These are phyloP conservation scores for Gambelia wislizenii DNA, from an alignment of 2,797 vertebrate genomes.

Conservation along the genomic window DNA sequence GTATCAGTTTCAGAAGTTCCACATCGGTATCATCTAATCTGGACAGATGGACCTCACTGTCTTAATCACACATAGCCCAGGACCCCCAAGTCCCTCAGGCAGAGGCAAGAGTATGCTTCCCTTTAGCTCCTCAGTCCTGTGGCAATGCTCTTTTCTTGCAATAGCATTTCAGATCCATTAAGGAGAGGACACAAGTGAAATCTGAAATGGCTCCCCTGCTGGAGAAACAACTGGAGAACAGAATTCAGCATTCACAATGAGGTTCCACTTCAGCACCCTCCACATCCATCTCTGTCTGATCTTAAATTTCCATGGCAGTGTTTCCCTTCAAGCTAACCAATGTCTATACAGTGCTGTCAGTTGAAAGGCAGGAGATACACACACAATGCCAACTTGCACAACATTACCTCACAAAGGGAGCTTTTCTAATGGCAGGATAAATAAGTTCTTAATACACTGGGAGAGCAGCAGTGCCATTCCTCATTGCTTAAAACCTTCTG, in stretches of 20 bases:
- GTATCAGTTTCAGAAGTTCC: not conserved
- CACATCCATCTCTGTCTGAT: constrained; percentile 17
- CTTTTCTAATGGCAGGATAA: constrained; percentile 22
- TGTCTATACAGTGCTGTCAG: not conserved
- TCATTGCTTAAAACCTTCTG: constrained; percentile 25
- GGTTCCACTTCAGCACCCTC: not conserved
- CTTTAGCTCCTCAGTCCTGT: not conserved
- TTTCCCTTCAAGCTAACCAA: constrained; percentile 15
- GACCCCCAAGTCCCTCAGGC: not conserved
- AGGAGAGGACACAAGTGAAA: not conserved
- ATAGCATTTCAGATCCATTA: not conserved
- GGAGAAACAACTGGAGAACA: not conserved
- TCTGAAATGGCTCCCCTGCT: not conserved
- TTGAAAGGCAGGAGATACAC: not conserved
- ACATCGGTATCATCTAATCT: not conserved
- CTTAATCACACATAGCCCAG: not conserved
- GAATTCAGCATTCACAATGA: not conserved
- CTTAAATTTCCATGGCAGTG: constrained; percentile 16
- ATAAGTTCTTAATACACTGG: constrained; percentile 8
- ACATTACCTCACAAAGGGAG: constrained; percentile 3
- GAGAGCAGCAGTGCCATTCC: not conserved
- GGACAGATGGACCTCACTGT: not conserved
- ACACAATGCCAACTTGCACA: not conserved
- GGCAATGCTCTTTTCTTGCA: not conserved
- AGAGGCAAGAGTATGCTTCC: not conserved